These are phyloP conservation scores for Torymus auratus DNA, from an alignment of 2,888 invertebrate species.

Conservation along the genomic window DNA sequence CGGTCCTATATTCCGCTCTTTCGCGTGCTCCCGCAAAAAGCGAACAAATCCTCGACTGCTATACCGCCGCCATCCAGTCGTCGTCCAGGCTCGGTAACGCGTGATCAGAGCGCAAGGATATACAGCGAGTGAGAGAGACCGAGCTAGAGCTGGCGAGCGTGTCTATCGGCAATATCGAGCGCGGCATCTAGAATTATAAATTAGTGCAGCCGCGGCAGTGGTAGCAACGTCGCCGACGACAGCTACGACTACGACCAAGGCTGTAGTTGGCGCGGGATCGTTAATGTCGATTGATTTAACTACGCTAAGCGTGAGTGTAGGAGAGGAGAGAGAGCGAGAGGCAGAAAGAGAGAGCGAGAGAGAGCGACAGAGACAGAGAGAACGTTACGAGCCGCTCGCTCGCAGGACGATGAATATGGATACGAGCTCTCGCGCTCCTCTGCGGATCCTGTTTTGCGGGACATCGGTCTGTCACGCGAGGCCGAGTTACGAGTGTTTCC, in stretches of 20 bases:
- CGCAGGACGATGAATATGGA: conserved; percentile 57
- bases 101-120: no score
- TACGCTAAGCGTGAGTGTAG: background rate
- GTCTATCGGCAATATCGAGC: conserved; percentile 26
- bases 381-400: conserved; percentile 17
- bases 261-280: conserved; percentile 12
- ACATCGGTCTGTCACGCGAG: conserved; percentile 71
- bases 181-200: conserved; percentile 49
- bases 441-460: conserved; percentile 65
- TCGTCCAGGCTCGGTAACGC: no score
- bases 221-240: background rate
- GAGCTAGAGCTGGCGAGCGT: background rate
- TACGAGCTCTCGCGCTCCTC: conserved; percentile 4
- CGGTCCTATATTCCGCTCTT: background rate
- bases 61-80: no score
- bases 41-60: no score
- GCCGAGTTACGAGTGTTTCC: conserved; percentile 71
- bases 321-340: background rate
- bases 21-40: no score
- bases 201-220: conserved; percentile 7
- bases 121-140: no score
- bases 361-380: background rate
- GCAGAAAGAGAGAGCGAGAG: background rate
- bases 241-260: no score
- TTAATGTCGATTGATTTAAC: conserved; percentile 54